Percentiles rank a stretch among this genome's conserved stretches.
phyloP scores from a whole-genome alignment of 2,888 invertebrate genomes.

The Anaspis maculata region DNA sequence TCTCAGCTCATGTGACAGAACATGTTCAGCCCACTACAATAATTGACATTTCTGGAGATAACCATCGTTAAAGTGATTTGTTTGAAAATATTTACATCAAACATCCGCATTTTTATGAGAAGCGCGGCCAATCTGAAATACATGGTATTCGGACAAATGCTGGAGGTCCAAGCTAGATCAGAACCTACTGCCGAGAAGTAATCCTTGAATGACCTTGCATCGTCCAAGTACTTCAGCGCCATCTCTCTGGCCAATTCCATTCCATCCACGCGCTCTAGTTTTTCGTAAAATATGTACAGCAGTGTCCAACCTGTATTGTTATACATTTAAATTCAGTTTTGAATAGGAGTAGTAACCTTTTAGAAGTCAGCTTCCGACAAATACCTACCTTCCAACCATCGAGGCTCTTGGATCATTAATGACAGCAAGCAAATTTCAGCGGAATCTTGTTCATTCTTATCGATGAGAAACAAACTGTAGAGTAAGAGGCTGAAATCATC shows the following conservation, averaged over 20 bases:
- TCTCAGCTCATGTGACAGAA: slow-evolving; percentile 29
- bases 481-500: slow-evolving; percentile 28
- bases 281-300: slow-evolving; percentile 33
- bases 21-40: slow-evolving; percentile 32
- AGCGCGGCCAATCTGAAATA: slow-evolving; percentile 30
- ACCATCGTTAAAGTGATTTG: slow-evolving; percentile 4
- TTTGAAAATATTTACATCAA: slow-evolving; percentile 6
- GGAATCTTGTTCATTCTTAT: slow-evolving; percentile 27
- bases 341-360: not conserved
- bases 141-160: slow-evolving; percentile 26
- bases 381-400: slow-evolving; percentile 36
- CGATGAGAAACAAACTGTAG: slow-evolving; percentile 28
- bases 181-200: slow-evolving; percentile 23
- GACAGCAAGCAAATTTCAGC: slow-evolving; percentile 37
- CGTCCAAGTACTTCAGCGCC: slow-evolving; percentile 27
- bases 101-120: slow-evolving; percentile 33
- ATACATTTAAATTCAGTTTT: slow-evolving; percentile 1
- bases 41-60: too few relatives aligned
- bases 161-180: slow-evolving; percentile 33
- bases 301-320: slow-evolving; percentile 29
- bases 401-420: slow-evolving; percentile 26
- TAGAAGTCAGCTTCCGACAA: not conserved
- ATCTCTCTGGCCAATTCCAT: slow-evolving; percentile 32
- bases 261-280: slow-evolving; percentile 28
- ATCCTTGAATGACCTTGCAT: slow-evolving; percentile 13